phyloP scores from a whole-genome alignment of 2,888 invertebrate species.

The Iphiclides podalirius region DNA sequence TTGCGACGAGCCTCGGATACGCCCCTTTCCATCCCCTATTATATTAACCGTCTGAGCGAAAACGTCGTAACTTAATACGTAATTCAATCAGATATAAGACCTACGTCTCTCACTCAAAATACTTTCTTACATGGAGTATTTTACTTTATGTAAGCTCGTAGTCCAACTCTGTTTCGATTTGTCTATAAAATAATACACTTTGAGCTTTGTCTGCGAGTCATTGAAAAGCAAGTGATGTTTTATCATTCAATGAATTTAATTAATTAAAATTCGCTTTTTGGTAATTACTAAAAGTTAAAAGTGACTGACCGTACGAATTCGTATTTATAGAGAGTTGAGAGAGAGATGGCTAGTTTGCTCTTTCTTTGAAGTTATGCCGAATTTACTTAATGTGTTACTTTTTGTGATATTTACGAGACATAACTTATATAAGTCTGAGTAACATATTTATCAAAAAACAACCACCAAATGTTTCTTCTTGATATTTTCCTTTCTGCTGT shows the following conservation, averaged over 20 bases:
- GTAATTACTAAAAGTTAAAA: constrained; percentile 43
- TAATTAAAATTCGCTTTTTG: constrained; percentile 65
- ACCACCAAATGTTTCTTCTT: too few species aligned
- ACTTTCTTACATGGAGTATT: constrained; percentile 19
- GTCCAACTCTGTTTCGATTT: constrained; percentile 58
- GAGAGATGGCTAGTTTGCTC: too few species aligned
- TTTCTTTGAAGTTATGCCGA: too few species aligned
- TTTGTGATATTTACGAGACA: too few species aligned
- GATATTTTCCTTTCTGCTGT: too few species aligned
- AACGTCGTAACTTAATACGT: constrained; percentile 42
- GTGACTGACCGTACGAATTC: constrained; percentile 20
- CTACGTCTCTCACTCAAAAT: constrained; percentile 26
- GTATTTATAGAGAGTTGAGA: too few species aligned
- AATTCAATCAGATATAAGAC: constrained; percentile 33
- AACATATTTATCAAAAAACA: too few species aligned
- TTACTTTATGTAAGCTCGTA: constrained; percentile 50
- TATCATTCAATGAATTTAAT: constrained; percentile 71
- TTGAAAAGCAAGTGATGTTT: constrained; percentile 74
- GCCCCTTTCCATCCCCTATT: constrained; percentile 76
- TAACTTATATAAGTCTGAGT: too few species aligned
- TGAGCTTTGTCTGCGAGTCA: constrained; percentile 72
- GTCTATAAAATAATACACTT: constrained; percentile 79
- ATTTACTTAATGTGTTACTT: too few species aligned
- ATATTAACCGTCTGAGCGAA: constrained; percentile 44
- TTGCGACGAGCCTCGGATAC: constrained; percentile 74